These are phyloP conservation scores for Philonicus albiceps DNA, from an alignment of 2,888 invertebrate genomes.

Conservation along the genomic window DNA sequence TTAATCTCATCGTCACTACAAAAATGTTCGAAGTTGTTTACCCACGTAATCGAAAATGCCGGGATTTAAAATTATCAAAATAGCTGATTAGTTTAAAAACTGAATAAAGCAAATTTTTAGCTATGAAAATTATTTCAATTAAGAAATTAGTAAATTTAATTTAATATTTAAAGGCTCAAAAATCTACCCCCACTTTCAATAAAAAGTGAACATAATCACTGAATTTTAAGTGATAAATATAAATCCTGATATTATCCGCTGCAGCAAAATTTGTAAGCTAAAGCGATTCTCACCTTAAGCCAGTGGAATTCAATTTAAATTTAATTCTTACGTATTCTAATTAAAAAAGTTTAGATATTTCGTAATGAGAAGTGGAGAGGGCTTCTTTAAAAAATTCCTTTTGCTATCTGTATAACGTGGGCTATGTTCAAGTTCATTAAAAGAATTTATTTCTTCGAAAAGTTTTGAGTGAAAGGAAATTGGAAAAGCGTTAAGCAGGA, in stretches of 20 bases:
- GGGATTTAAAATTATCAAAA: too few relatives aligned
- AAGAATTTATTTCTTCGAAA: background rate
- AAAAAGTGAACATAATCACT: background rate
- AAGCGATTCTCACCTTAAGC: background rate
- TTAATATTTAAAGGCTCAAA: background rate
- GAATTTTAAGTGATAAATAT: background rate
- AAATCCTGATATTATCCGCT: background rate
- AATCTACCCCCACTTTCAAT: background rate
- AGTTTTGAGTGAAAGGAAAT: slow-evolving; percentile 18
- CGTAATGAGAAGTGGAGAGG: slow-evolving; percentile 1
- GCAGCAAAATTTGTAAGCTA: background rate
- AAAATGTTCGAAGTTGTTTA: background rate
- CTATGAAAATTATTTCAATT: too few relatives aligned
- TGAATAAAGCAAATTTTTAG: background rate
- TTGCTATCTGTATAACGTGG: background rate
- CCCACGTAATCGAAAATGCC: too few relatives aligned
- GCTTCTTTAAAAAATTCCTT: background rate
- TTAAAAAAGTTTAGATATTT: background rate
- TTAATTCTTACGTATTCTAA: background rate
- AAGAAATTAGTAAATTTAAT: background rate
- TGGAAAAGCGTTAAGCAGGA: background rate
- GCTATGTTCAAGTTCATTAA: slow-evolving; percentile 14
- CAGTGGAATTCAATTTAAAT: background rate
- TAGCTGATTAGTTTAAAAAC: too few relatives aligned
- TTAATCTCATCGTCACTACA: too few relatives aligned